Evolutionary conservation across 2,113 vertebrate species (phyloP).

Genomic region (Gasterosteus aculeatus): DNA sequence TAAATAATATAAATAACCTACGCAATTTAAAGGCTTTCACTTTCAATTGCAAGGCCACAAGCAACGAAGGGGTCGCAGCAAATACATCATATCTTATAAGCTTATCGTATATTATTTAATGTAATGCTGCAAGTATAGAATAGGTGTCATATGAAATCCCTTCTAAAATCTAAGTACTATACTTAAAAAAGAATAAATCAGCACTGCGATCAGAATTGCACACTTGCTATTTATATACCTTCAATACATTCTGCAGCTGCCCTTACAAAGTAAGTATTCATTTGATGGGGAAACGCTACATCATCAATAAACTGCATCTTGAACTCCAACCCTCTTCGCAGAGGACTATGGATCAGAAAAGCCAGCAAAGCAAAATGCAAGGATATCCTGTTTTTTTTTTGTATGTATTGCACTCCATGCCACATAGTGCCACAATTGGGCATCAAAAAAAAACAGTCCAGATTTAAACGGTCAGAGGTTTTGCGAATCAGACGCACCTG

Average conservation of each 20-base stretch:
- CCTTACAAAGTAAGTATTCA: not conserved
- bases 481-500: constrained; percentile 38
- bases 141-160: not conserved
- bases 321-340: not conserved
- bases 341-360: not conserved
- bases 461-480: constrained; percentile 10
- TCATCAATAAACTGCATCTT: not conserved
- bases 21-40: not conserved
- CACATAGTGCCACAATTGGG: not conserved
- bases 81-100: not conserved
- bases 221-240: not conserved
- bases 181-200: not conserved
- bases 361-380: not conserved
- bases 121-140: not conserved
- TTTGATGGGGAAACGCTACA: not conserved
- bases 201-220: not conserved
- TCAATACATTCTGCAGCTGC: not conserved
- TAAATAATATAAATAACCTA: not conserved
- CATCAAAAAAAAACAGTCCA: constrained; percentile 15
- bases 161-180: not conserved
- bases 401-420: not conserved
- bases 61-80: not conserved
- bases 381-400: not conserved
- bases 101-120: not conserved
- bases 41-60: not conserved